A percentile compares a stretch with the other conserved stretches of the same genome.
phyloP scores from a whole-genome alignment of 2,113 vertebrate genomes.

The Heptranchias perlo region DNA sequence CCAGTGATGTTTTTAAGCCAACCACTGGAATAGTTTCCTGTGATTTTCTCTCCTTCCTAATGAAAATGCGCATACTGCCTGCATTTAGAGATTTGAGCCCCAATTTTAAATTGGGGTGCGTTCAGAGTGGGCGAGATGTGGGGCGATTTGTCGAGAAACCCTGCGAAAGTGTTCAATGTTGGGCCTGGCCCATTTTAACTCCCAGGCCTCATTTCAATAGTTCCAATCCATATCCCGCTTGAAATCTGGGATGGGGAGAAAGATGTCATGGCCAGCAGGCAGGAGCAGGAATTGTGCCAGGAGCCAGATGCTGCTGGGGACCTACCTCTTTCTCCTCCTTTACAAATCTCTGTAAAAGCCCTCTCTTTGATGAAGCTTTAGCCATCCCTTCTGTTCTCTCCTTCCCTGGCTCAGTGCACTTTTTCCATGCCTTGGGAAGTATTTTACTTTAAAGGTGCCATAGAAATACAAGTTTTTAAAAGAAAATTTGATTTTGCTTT shows the following conservation, averaged over 20 bases:
- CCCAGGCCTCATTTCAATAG: not conserved
- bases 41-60: constrained; percentile 5
- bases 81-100: not conserved
- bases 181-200: not conserved
- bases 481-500: not conserved
- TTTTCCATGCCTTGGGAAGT: not conserved
- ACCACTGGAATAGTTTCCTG: not conserved
- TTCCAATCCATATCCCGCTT: not conserved
- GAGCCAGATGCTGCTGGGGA: not conserved
- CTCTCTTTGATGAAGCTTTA: not conserved
- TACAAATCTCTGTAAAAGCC: not conserved
- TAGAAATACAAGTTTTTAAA: not conserved
- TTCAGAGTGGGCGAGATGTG: not conserved
- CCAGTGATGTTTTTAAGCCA: not conserved
- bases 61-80: not conserved
- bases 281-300: not conserved
- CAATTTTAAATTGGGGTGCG: not conserved
- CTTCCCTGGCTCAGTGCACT: not conserved
- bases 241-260: not conserved
- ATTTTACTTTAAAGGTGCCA: not conserved
- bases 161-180: not conserved
- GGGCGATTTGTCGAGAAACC: not conserved
- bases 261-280: not conserved
- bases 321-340: not conserved
- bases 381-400: not conserved